A percentile compares a stretch with the other conserved stretches of the same genome.
phyloP scores from a whole-genome alignment of 2,797 vertebrate genomes.

The Thaleichthys pacificus region DNA sequence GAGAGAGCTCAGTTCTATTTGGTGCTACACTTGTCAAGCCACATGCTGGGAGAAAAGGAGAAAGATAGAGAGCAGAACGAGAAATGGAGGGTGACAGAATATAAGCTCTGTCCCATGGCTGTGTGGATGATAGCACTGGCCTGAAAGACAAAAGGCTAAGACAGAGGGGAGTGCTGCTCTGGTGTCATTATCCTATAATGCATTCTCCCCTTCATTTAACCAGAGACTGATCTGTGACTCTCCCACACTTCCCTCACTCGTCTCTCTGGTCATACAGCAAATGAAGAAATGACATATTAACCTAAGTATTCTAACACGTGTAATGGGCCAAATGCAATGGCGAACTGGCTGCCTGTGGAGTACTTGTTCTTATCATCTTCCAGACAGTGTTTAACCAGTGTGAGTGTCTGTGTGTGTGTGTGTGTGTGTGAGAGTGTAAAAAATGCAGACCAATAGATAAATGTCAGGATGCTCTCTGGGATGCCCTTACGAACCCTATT shows the following conservation, averaged over 20 bases:
- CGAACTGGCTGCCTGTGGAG: too few species aligned
- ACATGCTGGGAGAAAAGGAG: not conserved
- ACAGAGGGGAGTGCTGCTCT: not conserved
- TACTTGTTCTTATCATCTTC: not conserved
- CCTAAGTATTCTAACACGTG: not conserved
- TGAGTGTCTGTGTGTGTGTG: slow-evolving; percentile 35
- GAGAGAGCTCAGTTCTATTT: slow-evolving; percentile 5
- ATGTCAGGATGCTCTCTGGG: too few species aligned
- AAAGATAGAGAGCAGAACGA: not conserved
- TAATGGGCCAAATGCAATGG: too few species aligned
- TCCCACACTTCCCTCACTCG: not conserved
- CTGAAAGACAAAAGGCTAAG: not conserved
- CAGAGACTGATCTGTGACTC: not conserved
- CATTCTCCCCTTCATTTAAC: slow-evolving; percentile 6
- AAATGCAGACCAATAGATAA: not conserved
- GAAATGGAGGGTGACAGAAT: slow-evolving; percentile 40
- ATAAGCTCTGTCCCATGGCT: slow-evolving; percentile 28
- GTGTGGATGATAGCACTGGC: too few species aligned
- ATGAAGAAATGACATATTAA: not conserved
- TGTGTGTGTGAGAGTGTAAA: slow-evolving; percentile 31
- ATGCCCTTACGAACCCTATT: too few species aligned
- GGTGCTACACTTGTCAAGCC: not conserved
- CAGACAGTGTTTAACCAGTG: slow-evolving; percentile 34
- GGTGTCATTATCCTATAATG: slow-evolving; percentile 2
- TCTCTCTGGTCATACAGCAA: not conserved